Evolutionary conservation across 2,888 invertebrate species (phyloP), one percentile per base, ranked within the genome.

Genomic region (Drosophila melanosoma): DNA sequence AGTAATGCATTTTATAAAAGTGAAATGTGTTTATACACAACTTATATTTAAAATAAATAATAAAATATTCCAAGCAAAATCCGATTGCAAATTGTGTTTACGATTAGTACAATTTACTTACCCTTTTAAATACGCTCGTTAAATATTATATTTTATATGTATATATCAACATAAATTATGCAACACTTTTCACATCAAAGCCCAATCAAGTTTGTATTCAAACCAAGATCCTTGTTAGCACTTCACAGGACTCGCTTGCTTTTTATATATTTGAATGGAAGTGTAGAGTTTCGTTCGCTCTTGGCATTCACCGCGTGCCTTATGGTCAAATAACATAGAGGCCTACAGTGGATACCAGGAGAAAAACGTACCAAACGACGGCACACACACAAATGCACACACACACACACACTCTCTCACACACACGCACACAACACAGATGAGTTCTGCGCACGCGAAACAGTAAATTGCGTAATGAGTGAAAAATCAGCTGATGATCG

Each of bases 241-340:
- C 5, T 40, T 11, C 4, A 10, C 10, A 59, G 23, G n/a, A 6
- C 63, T 67, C 66, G 64, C 48, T 67, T 69, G 56, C 20, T 49
- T 49, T 61, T 59, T 62, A 4, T 62, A 6, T 26, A 7, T 56
- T 61, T 45, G 23, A 45, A 45, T 45, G 45, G 29, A 29, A 29
- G 32, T 82, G 91, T 85, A 93, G 95, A 93, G 88, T 92, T 93
- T 92, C 94, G 96, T 96, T 96, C 96, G 96, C 97, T 97, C 98
- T 98, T 98, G 98, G 98, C 98, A 98, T 98, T 98, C 98, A 98
- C 98, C 98, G 98, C 98, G 98, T 98, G 98, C 98, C 98, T 98
- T 98, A 98, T 97, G 97, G 96, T 95, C 92, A 94, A 91, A 94
- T 95, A 94, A 96, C 96, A 98, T 98, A 98, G 95, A 97, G 97